Base-by-base conservation (phyloP, 2,113 vertebrate genomes). In the Aegotheles bennettii region DNA sequence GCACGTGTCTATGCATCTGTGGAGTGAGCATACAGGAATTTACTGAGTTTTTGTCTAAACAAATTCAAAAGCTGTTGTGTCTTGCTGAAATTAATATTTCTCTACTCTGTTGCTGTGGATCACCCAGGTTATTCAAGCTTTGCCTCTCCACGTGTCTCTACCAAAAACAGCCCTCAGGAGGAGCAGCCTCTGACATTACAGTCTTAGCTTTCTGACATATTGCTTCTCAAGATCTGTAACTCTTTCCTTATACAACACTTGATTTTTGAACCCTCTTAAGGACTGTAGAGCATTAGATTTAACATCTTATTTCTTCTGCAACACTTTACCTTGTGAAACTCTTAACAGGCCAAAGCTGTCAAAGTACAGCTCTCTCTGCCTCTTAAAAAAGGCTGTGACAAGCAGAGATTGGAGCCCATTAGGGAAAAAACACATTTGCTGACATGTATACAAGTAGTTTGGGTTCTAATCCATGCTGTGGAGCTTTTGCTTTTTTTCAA, bases 271-370 rank as follows among this genome's bases (percentile, higher is more conserved):
- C 28, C 8, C 14, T 75, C 80, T 56, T 26, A 74, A 68, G 56
- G 81, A 29, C 17, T 53, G 12, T 9, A 71, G 25, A 78, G 4
- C 12, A 40, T 40, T 48, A 56, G 7, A 78, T 70, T 73, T 79
- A 84, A 53, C 26, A 60, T 57, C 31, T 84, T 60, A 43, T 67
- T 91, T 85, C 63, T 82, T 96, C 69, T 81, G 75, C 29, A 79
- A 38, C 23, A 29, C 36, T 94, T 79, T 38, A 29, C 11, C 16
- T 48, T 74, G 14, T 25, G 48, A 89, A 95, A 89, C 14, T 20
- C 26, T 25, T 70, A 69, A 15, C 24, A 75, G 57, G 45, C 18
- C 74, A 35, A 64, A 79, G 61, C 36, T 91, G 69, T 38, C 76
- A 51, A 84, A 59, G 36, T 28, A 31, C 36, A 84, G 17, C 18